Conservation (phyloP, 2,888 invertebrate genomes). For the Tribolium freemani region DNA sequence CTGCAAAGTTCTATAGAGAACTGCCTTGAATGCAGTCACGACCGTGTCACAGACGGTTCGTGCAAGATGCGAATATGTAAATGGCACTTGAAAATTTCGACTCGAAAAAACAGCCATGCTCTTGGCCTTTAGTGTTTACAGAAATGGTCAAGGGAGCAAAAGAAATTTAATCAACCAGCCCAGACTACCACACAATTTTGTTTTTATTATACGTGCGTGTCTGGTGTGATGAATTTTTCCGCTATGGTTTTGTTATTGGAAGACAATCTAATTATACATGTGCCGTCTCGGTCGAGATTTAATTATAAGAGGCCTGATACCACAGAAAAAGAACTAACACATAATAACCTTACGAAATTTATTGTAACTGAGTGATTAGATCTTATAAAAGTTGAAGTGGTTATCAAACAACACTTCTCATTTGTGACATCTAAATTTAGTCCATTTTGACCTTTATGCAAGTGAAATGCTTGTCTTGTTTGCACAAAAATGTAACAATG, state of each 20-base stretch:
- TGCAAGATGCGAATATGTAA: constrained; percentile 28
- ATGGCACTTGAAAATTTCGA: constrained; percentile 1
- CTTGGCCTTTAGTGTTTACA: background rate
- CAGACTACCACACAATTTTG: constrained; percentile 22
- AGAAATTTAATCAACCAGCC: constrained; percentile 2
- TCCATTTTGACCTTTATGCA: background rate
- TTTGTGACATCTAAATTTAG: background rate
- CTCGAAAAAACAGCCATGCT: background rate
- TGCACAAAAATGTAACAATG: background rate
- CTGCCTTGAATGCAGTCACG: constrained; percentile 40
- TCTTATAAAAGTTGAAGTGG: background rate
- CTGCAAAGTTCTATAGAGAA: constrained; percentile 9
- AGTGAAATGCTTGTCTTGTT: background rate
- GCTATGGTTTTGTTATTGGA: constrained; percentile 13
- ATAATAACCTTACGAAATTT: background rate
- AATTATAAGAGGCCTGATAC: background rate
- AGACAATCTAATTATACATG: constrained; percentile 1
- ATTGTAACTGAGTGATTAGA: background rate
- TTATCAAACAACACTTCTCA: background rate
- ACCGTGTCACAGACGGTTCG: constrained; percentile 30
- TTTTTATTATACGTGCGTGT: constrained; percentile 16
- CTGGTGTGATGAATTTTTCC: constrained; percentile 4
- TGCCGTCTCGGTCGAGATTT: constrained; percentile 1
- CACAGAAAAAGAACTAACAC: background rate
- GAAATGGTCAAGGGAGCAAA: background rate